These are phyloP conservation scores for Anodontia alba DNA, from an alignment of 2,888 invertebrate genomes.

Conservation along the genomic window DNA sequence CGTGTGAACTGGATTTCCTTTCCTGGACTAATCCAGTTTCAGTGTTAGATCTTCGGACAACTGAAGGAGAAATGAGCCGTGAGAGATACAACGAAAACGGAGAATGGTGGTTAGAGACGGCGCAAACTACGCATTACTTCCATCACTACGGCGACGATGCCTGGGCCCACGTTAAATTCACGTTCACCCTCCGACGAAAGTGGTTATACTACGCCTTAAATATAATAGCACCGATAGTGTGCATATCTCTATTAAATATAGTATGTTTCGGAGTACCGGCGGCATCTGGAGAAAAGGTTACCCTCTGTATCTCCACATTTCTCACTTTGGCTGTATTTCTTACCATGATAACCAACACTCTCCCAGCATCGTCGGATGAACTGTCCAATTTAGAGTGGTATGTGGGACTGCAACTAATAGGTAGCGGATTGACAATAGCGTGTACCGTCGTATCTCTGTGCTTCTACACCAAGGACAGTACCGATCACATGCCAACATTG, in stretches of 20 bases:
- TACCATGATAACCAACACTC: conserved; percentile 57
- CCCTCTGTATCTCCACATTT: conserved; percentile 55
- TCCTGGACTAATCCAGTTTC: conserved; percentile 48
- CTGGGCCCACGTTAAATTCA: conserved; percentile 32
- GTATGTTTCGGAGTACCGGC: conserved; percentile 44
- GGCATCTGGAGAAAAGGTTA: conserved; percentile 46
- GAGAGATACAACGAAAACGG: conserved; percentile 32
- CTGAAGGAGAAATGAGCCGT: not conserved
- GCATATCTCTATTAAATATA: conserved; percentile 46
- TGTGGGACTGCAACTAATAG: conserved; percentile 58
- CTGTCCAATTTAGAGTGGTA: conserved; percentile 59
- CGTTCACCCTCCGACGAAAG: conserved; percentile 35
- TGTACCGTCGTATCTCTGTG: conserved; percentile 57
- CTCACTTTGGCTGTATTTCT: conserved; percentile 65
- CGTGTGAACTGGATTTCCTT: conserved; percentile 58
- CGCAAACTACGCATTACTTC: not conserved
- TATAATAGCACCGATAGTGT: conserved; percentile 38
- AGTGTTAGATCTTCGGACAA: not conserved
- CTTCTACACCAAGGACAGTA: conserved; percentile 46
- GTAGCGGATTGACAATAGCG: conserved; percentile 56
- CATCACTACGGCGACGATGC: conserved; percentile 21
- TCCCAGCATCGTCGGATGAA: conserved; percentile 65
- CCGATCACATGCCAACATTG: conserved; percentile 30
- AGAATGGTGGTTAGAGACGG: conserved; percentile 32
- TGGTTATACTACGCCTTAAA: conserved; percentile 45